Conservation (phyloP, 2,888 invertebrate species). For the Erpobdella octoculata region DNA sequence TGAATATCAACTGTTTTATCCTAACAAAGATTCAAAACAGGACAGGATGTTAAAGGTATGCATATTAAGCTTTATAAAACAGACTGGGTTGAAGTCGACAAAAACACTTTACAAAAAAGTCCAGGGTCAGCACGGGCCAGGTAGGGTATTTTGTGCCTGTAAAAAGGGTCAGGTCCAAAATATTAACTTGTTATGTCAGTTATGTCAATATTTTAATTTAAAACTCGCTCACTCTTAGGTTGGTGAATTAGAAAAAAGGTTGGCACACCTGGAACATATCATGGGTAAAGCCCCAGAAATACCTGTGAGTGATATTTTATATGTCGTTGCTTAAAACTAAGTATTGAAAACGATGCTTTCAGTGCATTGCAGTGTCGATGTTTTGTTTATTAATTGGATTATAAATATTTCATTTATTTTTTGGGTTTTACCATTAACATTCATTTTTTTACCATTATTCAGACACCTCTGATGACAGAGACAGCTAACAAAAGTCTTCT, state of each 20-base stretch:
- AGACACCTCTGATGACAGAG: neutral
- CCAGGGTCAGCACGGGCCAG: no score
- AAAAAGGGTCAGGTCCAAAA: no score
- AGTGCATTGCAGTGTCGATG: no score
- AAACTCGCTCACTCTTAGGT: neutral
- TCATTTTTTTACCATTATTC: neutral
- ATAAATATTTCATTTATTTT: neutral
- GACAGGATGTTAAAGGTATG: neutral
- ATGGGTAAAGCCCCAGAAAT: neutral
- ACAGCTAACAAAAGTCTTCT: neutral
- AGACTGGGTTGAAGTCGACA: no score
- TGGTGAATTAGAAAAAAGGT: slow-evolving; percentile 12
- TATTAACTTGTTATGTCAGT: no score
- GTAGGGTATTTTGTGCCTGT: no score
- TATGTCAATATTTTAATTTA: neutral
- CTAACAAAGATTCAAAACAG: neutral
- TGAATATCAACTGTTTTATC: slow-evolving; percentile 7
- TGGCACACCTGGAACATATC: neutral
- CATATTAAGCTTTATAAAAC: neutral
- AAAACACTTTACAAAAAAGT: no score
- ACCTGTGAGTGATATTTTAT: neutral
- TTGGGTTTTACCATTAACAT: no score
- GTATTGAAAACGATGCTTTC: no score
- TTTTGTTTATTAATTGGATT: no score
- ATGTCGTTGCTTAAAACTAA: neutral